Evolutionary conservation across 2,113 vertebrate genomes (phyloP).

Genomic region (Montifringilla adamsi): DNA sequence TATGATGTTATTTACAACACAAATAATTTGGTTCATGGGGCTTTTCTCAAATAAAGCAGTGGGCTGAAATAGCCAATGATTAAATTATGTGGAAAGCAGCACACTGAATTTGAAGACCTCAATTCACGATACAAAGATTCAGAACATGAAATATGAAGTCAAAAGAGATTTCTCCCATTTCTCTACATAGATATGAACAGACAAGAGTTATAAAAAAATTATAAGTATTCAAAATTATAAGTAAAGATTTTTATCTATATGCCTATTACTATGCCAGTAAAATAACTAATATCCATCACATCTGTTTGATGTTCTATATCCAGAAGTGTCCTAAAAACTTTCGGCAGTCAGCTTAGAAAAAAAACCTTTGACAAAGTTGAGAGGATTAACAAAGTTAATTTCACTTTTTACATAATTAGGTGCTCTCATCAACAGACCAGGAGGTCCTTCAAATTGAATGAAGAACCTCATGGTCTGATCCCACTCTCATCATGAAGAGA

Average conservation of each 20-base stretch:
- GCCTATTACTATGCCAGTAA: not conserved
- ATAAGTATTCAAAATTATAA: not conserved
- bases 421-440: not conserved
- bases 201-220: not conserved
- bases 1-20: slow-evolving; percentile 67
- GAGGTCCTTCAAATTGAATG: not conserved
- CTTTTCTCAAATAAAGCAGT: slow-evolving; percentile 58
- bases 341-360: not conserved
- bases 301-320: not conserved
- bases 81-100: slow-evolving; percentile 54
- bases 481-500: not conserved
- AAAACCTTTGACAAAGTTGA: not conserved
- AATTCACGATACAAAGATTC: not conserved
- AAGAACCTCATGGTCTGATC: not conserved
- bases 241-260: not conserved
- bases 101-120: slow-evolving; percentile 12
- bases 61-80: slow-evolving; percentile 55
- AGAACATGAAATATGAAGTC: slow-evolving; percentile 14
- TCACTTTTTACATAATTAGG: not conserved
- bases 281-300: not conserved
- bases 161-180: not conserved
- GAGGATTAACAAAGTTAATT: not conserved
- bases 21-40: slow-evolving; percentile 61
- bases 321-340: not conserved
- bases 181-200: not conserved